Conservation (phyloP, 2,797 vertebrate genomes). For the Basileuterus tristriatus region DNA sequence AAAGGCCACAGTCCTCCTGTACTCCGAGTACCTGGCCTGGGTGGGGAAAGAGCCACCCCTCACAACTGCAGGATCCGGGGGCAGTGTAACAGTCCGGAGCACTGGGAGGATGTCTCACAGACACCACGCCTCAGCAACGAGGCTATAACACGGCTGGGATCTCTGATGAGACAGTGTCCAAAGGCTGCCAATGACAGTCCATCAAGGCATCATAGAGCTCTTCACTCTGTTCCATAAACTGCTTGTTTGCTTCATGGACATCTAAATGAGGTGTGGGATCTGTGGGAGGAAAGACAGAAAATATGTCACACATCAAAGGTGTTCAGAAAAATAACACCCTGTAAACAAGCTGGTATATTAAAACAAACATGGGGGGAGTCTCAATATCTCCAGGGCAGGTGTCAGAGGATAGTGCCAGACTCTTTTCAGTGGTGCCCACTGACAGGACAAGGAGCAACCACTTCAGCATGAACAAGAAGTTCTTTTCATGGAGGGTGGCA, state of each 20-base stretch:
- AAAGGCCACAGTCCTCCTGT: neutral
- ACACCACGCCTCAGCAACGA: neutral
- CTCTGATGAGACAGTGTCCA: conserved; percentile 80
- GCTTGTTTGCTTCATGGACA: conserved; percentile 86
- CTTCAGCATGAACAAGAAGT: neutral
- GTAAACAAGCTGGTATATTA: neutral
- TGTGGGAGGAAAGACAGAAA: conserved; percentile 45
- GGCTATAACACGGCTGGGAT: conserved; percentile 77
- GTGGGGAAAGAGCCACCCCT: neutral
- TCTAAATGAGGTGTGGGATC: conserved; percentile 86
- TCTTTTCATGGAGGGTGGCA: neutral
- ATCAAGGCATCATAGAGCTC: conserved; percentile 91
- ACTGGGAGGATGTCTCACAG: neutral
- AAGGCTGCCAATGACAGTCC: conserved; percentile 88
- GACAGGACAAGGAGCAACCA: neutral
- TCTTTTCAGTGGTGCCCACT: neutral
- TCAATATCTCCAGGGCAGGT: neutral
- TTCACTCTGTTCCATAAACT: conserved; percentile 91
- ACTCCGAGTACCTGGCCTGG: neutral
- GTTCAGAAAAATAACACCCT: neutral
- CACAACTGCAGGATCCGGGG: neutral
- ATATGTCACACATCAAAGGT: fast-evolving
- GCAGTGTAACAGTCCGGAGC: neutral
- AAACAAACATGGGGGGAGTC: neutral
- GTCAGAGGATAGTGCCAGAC: neutral